Evolutionary conservation across 2,113 vertebrate species (phyloP).

Genomic region (Nicator chloris): DNA sequence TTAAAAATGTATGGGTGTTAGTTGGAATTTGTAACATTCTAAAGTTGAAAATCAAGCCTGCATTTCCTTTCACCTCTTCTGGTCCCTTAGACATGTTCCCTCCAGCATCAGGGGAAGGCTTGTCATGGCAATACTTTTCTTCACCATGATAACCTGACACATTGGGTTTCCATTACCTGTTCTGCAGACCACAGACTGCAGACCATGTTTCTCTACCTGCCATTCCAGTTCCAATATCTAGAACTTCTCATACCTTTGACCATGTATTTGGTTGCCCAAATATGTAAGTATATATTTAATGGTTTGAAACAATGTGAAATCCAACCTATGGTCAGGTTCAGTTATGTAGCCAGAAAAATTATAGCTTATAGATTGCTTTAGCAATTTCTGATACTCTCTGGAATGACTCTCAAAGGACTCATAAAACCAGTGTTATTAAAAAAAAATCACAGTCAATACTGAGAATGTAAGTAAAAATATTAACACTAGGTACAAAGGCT

Average conservation of each 20-base stretch:
- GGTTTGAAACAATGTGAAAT: background rate
- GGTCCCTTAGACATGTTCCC: background rate
- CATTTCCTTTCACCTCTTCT: slow-evolving; percentile 12
- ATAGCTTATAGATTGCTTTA: background rate
- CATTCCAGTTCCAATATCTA: background rate
- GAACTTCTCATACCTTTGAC: background rate
- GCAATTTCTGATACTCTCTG: background rate
- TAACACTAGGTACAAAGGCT: background rate
- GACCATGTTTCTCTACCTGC: background rate
- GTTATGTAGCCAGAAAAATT: background rate
- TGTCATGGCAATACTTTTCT: slow-evolving; percentile 31
- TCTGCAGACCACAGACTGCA: background rate
- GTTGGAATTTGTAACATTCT: background rate
- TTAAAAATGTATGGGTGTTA: background rate
- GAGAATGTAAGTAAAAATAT: background rate
- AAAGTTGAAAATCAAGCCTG: background rate
- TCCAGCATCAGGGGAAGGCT: background rate
- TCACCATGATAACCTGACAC: background rate
- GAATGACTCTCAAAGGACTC: background rate
- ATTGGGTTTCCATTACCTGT: background rate
- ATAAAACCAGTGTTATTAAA: background rate
- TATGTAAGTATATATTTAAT: background rate
- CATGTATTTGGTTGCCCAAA: background rate
- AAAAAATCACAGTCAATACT: background rate
- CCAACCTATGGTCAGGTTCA: background rate